These are phyloP conservation scores for Anisognathus igniventris DNA, from an alignment of 2,797 vertebrate genomes.

Conservation along the genomic window DNA sequence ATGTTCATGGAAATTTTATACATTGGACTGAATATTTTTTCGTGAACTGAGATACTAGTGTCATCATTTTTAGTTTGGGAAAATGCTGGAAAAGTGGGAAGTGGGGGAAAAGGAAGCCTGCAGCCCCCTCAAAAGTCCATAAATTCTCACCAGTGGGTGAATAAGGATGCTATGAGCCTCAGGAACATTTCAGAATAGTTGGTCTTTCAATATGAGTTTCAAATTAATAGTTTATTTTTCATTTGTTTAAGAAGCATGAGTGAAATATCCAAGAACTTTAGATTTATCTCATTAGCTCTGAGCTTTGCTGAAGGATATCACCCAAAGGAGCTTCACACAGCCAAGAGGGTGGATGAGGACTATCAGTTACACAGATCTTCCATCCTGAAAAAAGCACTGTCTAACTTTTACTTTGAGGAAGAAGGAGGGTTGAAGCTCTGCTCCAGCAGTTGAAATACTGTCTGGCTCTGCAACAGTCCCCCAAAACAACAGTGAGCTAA, in stretches of 20 bases:
- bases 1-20: neutral
- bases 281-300: neutral
- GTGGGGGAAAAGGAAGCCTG: neutral
- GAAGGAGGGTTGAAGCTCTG: neutral
- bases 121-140: neutral
- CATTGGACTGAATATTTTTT: neutral
- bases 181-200: neutral
- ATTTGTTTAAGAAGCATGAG: neutral
- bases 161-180: neutral
- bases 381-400: neutral
- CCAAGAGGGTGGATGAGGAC: neutral
- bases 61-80: neutral
- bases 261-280: neutral
- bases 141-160: neutral
- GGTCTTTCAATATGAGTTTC: neutral
- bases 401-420: neutral
- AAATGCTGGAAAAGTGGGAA: neutral
- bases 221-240: neutral
- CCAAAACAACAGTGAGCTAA: neutral
- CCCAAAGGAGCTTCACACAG: neutral
- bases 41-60: neutral
- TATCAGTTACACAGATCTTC: neutral
- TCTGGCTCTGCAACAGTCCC: neutral
- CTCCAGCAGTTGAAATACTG: neutral
- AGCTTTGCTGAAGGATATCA: neutral